Base-by-base conservation (phyloP, 2,888 invertebrate genomes). In the Dryococelus australis region DNA sequence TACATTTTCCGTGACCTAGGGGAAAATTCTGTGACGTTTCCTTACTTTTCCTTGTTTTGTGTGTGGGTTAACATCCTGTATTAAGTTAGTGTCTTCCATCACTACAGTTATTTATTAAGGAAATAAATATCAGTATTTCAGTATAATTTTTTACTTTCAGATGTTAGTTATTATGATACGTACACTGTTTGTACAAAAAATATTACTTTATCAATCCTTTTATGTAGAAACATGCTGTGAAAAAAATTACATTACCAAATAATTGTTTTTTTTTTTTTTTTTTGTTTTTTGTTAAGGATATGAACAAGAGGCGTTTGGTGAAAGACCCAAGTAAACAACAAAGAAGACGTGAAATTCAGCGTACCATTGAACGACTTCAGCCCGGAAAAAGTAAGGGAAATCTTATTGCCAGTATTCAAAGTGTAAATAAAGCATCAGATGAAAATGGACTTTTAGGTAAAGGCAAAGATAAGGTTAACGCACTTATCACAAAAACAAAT, bases 341-440 rank as follows among this genome's bases (percentile, higher is more conserved):
- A 35, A 84, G 87, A 35, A 92, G 93, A 89, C 93, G 96, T 88
- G 97, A 97, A 92, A 94, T 96, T 88, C 96, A 97, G 92, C 94
- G 97, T 89, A 97, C 97, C 0, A 97, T 97, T 90, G 97, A 97
- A 90, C 94, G 97, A 87, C 92, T 97, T 86, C 97, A 97, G 90
- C 97, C 97, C 0, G 97, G 97, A 0, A 97, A 97, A 92, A 96
- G 97, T 91, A 97, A 97, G 93, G 97, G 97, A 0, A 97, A 97
- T 92, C 93, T 97, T 28, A 93, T 97, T 43, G 95, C 96, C 79
- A 97, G 96, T 91, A 93, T 95, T 43, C 93, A 93, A 89, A 86
- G 78, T 87, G 94, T 94, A 90, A 91, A 93, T 0, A 93, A 94
- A 89, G 94, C 94, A 91, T 90, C 93, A 26, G 96, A 96, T 90